Evolutionary conservation across 2,113 vertebrate genomes (phyloP).

Genomic region (Proteles cristata): DNA sequence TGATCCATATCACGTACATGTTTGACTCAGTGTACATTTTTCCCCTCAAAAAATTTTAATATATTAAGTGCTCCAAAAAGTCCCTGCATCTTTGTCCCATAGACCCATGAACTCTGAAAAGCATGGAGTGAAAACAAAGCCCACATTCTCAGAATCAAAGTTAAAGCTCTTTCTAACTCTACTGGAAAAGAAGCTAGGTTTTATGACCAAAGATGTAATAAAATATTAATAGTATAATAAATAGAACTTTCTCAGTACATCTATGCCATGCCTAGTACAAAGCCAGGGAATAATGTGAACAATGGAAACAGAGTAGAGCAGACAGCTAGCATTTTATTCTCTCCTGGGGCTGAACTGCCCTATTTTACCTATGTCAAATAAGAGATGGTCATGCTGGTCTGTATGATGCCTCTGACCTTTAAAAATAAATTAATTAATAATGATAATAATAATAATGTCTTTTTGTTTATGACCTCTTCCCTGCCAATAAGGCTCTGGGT

Average conservation of each 20-base stretch:
- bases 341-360: not conserved
- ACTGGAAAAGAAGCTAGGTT: not conserved
- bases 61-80: not conserved
- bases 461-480: constrained; percentile 84
- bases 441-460: not conserved
- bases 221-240: not conserved
- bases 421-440: not conserved
- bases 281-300: not conserved
- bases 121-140: not conserved
- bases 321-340: not conserved
- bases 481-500: not conserved
- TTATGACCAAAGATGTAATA: not conserved
- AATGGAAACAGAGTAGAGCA: not conserved
- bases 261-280: not conserved
- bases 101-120: not conserved
- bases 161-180: not conserved
- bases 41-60: not conserved
- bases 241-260: not conserved
- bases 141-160: constrained; percentile 26
- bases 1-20: not conserved
- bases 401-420: not conserved
- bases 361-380: not conserved
- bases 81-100: not conserved
- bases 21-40: not conserved
- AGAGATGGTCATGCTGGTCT: not conserved